These are phyloP conservation scores for Trididemnum clinides DNA, from an alignment of 23 tunicate genomes.

Conservation along the genomic window DNA sequence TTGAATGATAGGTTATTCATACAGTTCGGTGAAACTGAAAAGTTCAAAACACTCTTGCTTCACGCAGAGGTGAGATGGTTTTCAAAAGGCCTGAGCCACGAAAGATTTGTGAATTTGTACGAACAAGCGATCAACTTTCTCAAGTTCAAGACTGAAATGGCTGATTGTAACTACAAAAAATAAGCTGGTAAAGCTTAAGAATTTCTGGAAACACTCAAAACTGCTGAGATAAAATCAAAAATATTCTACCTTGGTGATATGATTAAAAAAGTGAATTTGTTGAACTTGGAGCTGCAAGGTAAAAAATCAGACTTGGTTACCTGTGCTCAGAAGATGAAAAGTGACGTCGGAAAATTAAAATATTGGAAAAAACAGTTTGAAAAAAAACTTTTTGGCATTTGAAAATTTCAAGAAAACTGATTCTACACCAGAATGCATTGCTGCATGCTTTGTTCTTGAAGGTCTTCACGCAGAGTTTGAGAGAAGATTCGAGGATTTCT, in stretches of 20 bases:
- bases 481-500: constrained; percentile 29
- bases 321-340: constrained; percentile 33
- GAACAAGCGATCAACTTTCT: constrained; percentile 17
- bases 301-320: constrained; percentile 28
- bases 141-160: constrained; percentile 24
- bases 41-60: constrained; percentile 36
- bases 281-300: constrained; percentile 35
- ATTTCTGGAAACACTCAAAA: constrained; percentile 27
- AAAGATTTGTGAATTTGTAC: constrained; percentile 21
- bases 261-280: constrained; percentile 21
- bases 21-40: constrained; percentile 20
- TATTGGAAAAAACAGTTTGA: constrained; percentile 17
- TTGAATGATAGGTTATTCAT: constrained; percentile 15
- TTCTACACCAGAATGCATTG: constrained; percentile 29
- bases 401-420: constrained; percentile 36
- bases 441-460: constrained; percentile 27
- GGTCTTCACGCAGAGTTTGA: constrained; percentile 35
- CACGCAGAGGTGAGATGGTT: constrained; percentile 25
- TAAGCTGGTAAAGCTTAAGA: constrained; percentile 9
- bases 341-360: constrained; percentile 15
- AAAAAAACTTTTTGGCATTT: constrained; percentile 1
- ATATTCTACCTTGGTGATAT: constrained; percentile 37
- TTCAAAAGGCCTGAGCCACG: constrained; percentile 22
- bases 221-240: constrained; percentile 30
- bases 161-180: constrained; percentile 18